Conservation (phyloP, 1,140 invertebrate species). For the Danaus melanippus region DNA sequence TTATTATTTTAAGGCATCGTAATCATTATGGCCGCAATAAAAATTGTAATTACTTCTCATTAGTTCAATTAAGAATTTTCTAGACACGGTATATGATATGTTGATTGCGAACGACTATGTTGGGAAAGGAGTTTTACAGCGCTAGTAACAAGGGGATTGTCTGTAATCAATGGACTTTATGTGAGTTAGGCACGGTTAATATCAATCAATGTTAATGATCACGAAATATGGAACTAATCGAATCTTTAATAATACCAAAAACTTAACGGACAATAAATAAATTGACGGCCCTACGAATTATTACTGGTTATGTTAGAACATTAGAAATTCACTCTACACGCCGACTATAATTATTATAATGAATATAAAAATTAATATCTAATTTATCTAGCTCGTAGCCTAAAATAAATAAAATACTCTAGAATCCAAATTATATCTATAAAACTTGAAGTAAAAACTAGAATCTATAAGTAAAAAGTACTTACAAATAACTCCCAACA, state of each 20-base stretch:
- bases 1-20: conserved; percentile 72
- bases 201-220: conserved; percentile 65
- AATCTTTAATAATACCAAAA: conserved; percentile 40
- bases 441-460: no score
- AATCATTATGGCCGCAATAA: conserved; percentile 70
- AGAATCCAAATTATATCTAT: no score
- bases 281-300: no score
- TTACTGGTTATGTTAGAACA: no score
- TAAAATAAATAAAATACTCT: no score
- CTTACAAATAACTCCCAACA: no score
- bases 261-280: no score
- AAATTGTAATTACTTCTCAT: conserved; percentile 72
- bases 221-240: conserved; percentile 64
- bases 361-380: no score
- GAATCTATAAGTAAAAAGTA: no score
- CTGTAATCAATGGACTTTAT: conserved; percentile 30
- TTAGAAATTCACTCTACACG: no score
- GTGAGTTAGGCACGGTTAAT: conserved; percentile 52
- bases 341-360: no score
- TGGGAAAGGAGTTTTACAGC: conserved; percentile 47
- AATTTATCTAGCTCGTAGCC: no score
- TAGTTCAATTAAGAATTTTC: conserved; percentile 72
- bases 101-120: conserved; percentile 51
- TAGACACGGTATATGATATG: conserved; percentile 66
- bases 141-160: conserved; percentile 10